Evolutionary conservation across 2,888 invertebrate species (phyloP).

Genomic region (Bombylius discolor): DNA sequence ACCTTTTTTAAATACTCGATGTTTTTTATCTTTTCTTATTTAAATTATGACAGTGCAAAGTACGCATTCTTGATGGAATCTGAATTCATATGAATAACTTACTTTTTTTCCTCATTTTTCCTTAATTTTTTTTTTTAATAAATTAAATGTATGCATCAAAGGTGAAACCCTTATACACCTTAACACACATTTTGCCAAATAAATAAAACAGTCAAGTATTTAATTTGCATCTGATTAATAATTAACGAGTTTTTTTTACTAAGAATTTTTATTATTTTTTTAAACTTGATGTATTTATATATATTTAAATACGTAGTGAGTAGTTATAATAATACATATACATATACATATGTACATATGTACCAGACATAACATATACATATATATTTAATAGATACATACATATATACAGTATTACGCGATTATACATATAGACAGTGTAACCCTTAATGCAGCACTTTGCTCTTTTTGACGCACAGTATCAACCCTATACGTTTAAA

Average conservation of each 20-base stretch:
- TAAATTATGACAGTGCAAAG: too few relatives aligned
- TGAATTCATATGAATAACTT: too few relatives aligned
- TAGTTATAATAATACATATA: not conserved
- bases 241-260: slow-evolving; percentile 11
- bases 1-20: too few relatives aligned
- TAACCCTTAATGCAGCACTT: not conserved
- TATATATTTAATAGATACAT: too few relatives aligned
- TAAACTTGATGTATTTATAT: not conserved
- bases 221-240: slow-evolving; percentile 12
- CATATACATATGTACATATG: not conserved
- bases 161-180: not conserved
- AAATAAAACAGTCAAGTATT: slow-evolving; percentile 3
- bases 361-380: not conserved
- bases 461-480: not conserved
- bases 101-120: too few relatives aligned
- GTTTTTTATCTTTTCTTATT: too few relatives aligned
- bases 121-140: too few relatives aligned
- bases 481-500: not conserved
- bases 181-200: not conserved
- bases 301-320: too few relatives aligned
- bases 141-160: not conserved
- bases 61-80: too few relatives aligned
- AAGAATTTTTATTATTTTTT: not conserved
- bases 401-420: too few relatives aligned
- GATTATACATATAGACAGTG: not conserved